Conservation (phyloP, 2,113 vertebrate species). For the Calyptomena viridis region DNA sequence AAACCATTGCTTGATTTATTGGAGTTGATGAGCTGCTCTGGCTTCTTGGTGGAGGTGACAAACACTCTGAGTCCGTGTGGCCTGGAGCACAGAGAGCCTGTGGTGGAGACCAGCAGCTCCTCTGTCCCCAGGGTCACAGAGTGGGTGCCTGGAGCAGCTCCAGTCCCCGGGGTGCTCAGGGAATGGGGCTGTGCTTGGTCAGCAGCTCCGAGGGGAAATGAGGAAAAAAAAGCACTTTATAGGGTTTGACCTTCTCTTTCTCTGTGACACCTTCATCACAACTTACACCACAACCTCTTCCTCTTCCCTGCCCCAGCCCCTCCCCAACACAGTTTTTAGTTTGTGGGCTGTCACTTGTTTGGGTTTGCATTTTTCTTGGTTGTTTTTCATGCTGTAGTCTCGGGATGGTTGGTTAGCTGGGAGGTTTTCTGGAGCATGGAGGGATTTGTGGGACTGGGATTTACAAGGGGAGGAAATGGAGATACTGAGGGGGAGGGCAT, state of each 20-base stretch:
- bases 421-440: not conserved
- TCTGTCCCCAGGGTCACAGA: not conserved
- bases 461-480: not conserved
- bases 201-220: not conserved
- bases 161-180: no score
- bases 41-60: not conserved
- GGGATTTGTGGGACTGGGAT: not conserved
- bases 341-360: not conserved
- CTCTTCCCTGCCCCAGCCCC: not conserved
- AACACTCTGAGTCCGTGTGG: not conserved
- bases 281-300: not conserved
- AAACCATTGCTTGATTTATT: fast-evolving
- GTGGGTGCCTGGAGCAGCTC: fast-evolving
- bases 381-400: not conserved
- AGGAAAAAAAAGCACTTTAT: not conserved
- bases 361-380: slow-evolving; percentile 8
- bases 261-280: not conserved
- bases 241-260: not conserved
- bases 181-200: fast-evolving
- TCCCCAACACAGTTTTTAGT: not conserved
- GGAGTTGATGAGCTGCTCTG: not conserved
- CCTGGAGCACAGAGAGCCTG: not conserved
- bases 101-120: not conserved
- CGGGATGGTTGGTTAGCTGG: not conserved
- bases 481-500: not conserved